Evolutionary conservation across 2,113 vertebrate genomes (phyloP), one percentile per base, ranked within the genome.

Genomic region (Struthidea cinerea): DNA sequence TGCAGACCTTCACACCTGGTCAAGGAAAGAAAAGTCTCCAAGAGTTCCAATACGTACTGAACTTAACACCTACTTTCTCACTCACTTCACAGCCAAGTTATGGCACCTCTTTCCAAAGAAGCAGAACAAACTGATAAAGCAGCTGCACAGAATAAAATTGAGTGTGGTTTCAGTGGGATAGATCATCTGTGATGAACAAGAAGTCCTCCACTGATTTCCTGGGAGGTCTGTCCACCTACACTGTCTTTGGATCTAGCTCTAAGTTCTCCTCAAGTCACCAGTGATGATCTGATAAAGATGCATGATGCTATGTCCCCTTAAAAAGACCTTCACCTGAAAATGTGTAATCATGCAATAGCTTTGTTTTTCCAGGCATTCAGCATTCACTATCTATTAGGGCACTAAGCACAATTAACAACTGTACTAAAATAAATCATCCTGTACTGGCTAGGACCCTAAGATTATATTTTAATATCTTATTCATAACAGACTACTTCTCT

Each of bases 21-120:
- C 87, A 95, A 91, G 89, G 95, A 96, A 95, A 95, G 92, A 68
- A 50, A 86, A 67, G 68, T 94, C 81, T 96, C 79, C 93, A 52
- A 94, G 94, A 96, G 24, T 89, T 97, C 76, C 80, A 65, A 88
- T 96, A 71, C 8, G 42, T 55, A 35, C 57, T 87, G 73, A 93
- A 82, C 75, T 97, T 96, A 93, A 93, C 52, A 95, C 77, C 65
- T 92, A 75, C 73, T 79, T 96, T 82, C 77, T 95, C 69, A 93
- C 16, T 84, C 42, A 50, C 32, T 91, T 91, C 46, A 76, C n/a
- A 76, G 84, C 33, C 50, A 82, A 16, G 16, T 27, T 68, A 35
- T 47, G 35, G n/a, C 44, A 81, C 32, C 7, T 91, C 18, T 71
- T 89, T 87, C 37, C 49, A 76, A 82, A 94, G 46, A 80, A 71